Evolutionary conservation across 2,888 invertebrate species (phyloP).

Genomic region (Cantharis rustica): DNA sequence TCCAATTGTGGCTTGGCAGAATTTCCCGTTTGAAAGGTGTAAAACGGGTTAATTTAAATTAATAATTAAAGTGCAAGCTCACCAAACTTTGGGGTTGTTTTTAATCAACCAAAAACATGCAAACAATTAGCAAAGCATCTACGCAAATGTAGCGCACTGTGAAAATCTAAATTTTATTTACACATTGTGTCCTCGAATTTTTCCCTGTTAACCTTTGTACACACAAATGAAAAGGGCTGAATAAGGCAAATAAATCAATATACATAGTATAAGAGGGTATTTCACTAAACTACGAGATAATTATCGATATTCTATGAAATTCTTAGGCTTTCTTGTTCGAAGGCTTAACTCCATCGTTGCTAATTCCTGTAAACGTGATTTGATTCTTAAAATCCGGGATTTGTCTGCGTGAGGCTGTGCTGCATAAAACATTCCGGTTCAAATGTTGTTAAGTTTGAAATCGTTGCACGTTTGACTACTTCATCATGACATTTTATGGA

Average conservation of each 20-base stretch:
- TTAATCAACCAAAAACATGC: neutral
- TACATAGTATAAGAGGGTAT: neutral
- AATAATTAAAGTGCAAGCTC: neutral
- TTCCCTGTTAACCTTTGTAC: neutral
- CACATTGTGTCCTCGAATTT: neutral
- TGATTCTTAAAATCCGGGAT: slow-evolving; percentile 35
- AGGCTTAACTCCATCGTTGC: slow-evolving; percentile 39
- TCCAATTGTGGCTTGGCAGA: neutral
- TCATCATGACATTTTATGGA: slow-evolving; percentile 33
- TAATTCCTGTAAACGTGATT: slow-evolving; percentile 40
- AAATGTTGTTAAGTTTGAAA: slow-evolving; percentile 29
- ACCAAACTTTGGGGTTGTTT: neutral
- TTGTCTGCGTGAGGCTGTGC: slow-evolving; percentile 34
- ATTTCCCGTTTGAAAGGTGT: neutral
- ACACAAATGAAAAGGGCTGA: neutral
- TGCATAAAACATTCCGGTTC: slow-evolving; percentile 40
- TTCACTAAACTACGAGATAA: slow-evolving; percentile 6
- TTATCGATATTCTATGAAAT: slow-evolving; percentile 28
- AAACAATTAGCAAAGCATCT: neutral
- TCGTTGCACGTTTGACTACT: slow-evolving; percentile 30
- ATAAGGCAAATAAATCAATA: neutral
- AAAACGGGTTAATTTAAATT: neutral
- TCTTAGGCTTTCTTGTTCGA: slow-evolving; percentile 35
- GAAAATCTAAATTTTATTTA: neutral
- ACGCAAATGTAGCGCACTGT: neutral